Evolutionary conservation across 2,888 invertebrate species (phyloP), one percentile per base, ranked within the genome.

Genomic region (Halocaridina rubra): DNA sequence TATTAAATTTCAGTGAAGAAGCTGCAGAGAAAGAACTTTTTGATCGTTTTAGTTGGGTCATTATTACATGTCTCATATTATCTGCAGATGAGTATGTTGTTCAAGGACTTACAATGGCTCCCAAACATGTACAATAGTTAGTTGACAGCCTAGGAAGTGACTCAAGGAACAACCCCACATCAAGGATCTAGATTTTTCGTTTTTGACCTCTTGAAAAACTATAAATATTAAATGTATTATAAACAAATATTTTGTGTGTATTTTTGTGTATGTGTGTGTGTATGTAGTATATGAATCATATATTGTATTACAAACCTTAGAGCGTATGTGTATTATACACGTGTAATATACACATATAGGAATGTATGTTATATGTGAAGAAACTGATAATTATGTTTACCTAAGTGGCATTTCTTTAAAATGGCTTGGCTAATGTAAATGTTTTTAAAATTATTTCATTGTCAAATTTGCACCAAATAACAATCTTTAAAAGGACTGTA

Each of bases 51-150:
- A n/a, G n/a, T n/a, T n/a, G n/a, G n/a, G n/a, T n/a, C n/a, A n/a
- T n/a, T n/a, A n/a, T n/a, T n/a, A n/a, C n/a, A n/a, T n/a, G n/a
- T n/a, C n/a, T n/a, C n/a, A n/a, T n/a, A n/a, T n/a, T n/a, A 30
- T 29, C 29, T 64, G 33, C 53, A 32, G 22, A 59, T 77, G 82
- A 19, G 82, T 64, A 84, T 69, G 33, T 46, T 72, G 82, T 71
- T 59, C 32, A 71, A 71, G 78, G 59, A 59, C 32, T 76, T 69
- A 78, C 82, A 84, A 39, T 57, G 53, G 82, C 78, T 71, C 22
- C 53, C 69, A 78, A 46, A 84, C 69, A 72, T 84, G 82, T 84
- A 78, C 76, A 84, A 84, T 84, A 84, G 78, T 72, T 84, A 84
- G 82, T 84, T 81, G 78, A 84, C 78, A 61, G 77, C 72, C 53